Percentiles rank a stretch among this genome's conserved stretches.
phyloP scores from a whole-genome alignment of 1,140 invertebrate species.

The Thaumetopoea pityocampa region DNA sequence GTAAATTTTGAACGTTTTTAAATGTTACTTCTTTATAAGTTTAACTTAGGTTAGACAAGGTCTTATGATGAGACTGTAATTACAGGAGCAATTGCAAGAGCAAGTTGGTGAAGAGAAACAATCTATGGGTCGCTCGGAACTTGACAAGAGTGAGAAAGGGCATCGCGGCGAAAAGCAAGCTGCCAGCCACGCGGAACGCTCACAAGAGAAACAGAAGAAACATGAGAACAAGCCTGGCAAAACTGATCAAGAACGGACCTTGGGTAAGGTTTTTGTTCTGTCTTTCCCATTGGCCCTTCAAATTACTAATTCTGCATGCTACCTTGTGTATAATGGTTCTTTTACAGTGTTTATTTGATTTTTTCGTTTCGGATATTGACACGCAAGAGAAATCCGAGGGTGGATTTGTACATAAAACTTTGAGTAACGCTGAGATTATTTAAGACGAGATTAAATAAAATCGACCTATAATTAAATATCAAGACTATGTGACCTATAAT shows the following conservation, averaged over 20 bases:
- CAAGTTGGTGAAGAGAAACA: conserved; percentile 78
- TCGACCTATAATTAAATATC: background rate
- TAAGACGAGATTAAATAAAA: background rate
- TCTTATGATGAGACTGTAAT: too few relatives aligned
- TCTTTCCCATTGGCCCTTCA: too few relatives aligned
- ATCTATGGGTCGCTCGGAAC: conserved; percentile 78
- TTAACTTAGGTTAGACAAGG: too few relatives aligned
- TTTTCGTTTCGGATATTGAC: too few relatives aligned
- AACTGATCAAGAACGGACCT: conserved; percentile 78
- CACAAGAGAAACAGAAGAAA: conserved; percentile 51
- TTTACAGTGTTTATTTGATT: too few relatives aligned
- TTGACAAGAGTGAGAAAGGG: conserved; percentile 77
- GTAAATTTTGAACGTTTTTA: too few relatives aligned
- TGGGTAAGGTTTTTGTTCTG: conserved; percentile 74
- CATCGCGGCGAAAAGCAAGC: conserved; percentile 78
- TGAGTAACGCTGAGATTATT: background rate
- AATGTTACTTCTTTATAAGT: too few relatives aligned
- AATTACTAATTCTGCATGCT: too few relatives aligned
- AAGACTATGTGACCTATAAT: too few relatives aligned
- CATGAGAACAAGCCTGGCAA: conserved; percentile 76
- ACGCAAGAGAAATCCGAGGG: too few relatives aligned
- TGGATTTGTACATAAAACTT: background rate
- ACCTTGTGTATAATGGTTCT: too few relatives aligned
- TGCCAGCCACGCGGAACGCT: conserved; percentile 36
- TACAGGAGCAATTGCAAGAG: conserved; percentile 71